phyloP scores from a whole-genome alignment of 2,113 vertebrate species.

The Acanthisitta chloris region DNA sequence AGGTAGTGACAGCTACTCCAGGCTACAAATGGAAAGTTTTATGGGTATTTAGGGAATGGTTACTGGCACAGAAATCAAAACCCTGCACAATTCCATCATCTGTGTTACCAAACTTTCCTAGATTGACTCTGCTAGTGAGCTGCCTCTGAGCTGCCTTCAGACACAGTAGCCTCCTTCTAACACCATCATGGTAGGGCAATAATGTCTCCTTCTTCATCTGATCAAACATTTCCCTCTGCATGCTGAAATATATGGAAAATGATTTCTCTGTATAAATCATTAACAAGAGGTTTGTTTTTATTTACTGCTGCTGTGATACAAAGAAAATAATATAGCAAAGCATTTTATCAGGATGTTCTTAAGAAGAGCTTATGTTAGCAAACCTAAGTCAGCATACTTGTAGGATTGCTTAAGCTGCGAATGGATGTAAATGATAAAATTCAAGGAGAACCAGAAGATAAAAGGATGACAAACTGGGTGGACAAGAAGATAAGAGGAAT shows the following conservation, averaged over 20 bases:
- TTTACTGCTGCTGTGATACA: background rate
- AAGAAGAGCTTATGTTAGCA: too few species aligned
- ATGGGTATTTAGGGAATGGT: slow-evolving; percentile 33
- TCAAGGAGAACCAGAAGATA: too few species aligned
- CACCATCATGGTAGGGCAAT: background rate
- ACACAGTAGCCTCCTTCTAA: background rate
- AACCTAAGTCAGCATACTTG: too few species aligned
- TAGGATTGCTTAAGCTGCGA: too few species aligned
- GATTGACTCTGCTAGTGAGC: background rate
- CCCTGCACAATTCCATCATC: slow-evolving; percentile 12
- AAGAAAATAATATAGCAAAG: too few species aligned
- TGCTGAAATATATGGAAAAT: background rate
- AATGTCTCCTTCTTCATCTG: background rate
- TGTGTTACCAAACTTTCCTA: slow-evolving; percentile 46
- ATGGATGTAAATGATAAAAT: too few species aligned
- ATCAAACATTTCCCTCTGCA: background rate
- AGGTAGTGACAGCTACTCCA: background rate
- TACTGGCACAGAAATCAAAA: slow-evolving; percentile 29
- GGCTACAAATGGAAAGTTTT: slow-evolving; percentile 49
- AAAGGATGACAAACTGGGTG: too few species aligned
- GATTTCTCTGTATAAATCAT: background rate
- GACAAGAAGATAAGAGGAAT: too few species aligned
- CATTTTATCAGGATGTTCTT: too few species aligned
- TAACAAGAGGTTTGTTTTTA: background rate
- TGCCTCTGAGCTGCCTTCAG: background rate